Evolutionary conservation across 2,888 invertebrate genomes (phyloP), one percentile per base, ranked within the genome.

Genomic region (Syrphus vitripennis): DNA sequence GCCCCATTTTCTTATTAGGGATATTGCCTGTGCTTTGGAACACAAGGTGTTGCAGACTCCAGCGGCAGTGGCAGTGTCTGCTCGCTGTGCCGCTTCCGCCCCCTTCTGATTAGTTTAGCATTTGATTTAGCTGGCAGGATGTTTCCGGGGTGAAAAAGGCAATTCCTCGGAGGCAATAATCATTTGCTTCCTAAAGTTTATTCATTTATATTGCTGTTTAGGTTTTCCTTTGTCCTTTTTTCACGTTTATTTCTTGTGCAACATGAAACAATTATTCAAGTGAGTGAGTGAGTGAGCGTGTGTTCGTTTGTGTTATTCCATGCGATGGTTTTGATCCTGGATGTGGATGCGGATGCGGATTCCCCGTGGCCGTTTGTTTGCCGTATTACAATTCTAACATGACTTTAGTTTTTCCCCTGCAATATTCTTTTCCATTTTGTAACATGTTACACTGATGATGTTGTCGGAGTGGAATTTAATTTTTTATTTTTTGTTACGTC

Each of bases 391-490:
- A 70, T 82, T 70, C 55, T 34, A 80, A 59, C 63, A 75, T 83
- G 67, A 55, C 70, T 69, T 19, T 69, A 26, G 19, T 26, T 26
- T 42, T 24, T n/a, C 24, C 16, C 21, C 59, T 71, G 48, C 42
- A 50, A 42, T 42, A 61, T 63, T 37, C 19, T 37, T 6, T 55
- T 45, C 37, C 65, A 31, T 48, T 72, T 84, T 61, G 80, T 74
- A 53, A 86, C 86, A 84, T 80, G 71, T 76, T 81, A 76, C 80
- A 77, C 82, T 78, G 82, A 86, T 86, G 77, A 77, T 74, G 74
- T 82, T 82, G 82, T 82, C 82, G 82, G 72, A 86, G 57, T 42
- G 42, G 82, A 82, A 82, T 86, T 86, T 69, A 70, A 70, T 55
- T 26, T 65, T 42, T 59, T 70, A 37, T 16, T 19, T 29, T 70